Base-by-base conservation (phyloP, 23 tunicate species). In the Clavelina lepadiformis region DNA sequence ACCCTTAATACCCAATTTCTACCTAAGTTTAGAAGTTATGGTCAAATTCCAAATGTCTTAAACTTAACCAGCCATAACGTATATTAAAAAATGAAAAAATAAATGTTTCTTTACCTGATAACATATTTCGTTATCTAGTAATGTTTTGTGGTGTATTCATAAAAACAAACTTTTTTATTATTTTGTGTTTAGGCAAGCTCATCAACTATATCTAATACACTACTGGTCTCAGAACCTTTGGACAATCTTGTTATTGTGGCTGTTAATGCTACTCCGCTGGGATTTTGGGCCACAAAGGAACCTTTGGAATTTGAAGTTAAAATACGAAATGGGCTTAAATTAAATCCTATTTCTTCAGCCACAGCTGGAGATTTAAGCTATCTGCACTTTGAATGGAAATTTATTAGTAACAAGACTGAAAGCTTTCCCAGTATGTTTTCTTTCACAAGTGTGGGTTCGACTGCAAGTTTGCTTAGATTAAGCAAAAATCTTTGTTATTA, bases 181-280 rank as follows among this genome's bases (percentile, higher is more conserved):
- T n/a, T n/a, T n/a, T n/a, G n/a, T n/a, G n/a, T n/a, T n/a, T 55
- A 80, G 86, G 86, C 76, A 0, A 80, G 86, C 38, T 71, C 78
- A 19, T 53, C 61, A 22, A 61, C 71, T 50, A 64, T 28, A 28
- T 51, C 77, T 1, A 61, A 38, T 18, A 58, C 34, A 22, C 29
- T 72, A 2, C 37, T 80, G 7, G 78, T 65, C 11, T 78, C 86
- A 2, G 86, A 80, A 38, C 49, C 61, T 6, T 7, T 69, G 24
- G 5, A 46, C 26, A 54, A 41, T 60, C 51, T 46, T 47, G 5
- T 2, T 22, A 28, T 66, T 7, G 22, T 3, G 3, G 57, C 57
- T 5, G 18, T 11, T 35, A 66, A 46, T 28, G 20, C 29, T 5
- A 66, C 72, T 3, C 3, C 19, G 4, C n/a, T 3, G 3, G 8